Evolutionary conservation across 2,113 vertebrate genomes (phyloP), one percentile per base, ranked within the genome.

Genomic region (Urocitellus parryii): DNA sequence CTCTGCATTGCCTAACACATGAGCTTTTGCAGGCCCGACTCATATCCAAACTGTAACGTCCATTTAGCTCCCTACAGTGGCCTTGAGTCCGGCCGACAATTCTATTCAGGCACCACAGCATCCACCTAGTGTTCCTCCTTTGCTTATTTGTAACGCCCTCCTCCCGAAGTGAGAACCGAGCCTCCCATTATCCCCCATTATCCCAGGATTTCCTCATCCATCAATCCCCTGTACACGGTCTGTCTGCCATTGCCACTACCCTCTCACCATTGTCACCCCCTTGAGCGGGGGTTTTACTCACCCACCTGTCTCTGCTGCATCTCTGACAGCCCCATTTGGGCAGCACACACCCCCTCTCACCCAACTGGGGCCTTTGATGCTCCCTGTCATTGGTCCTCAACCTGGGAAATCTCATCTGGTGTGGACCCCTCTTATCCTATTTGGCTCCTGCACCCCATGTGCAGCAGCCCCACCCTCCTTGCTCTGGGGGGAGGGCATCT

Each of bases 381-480:
- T 16, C n/a, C 37, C 0, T 1, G 8, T 42, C 29, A 53, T 2
- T 39, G 34, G 29, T 16, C 56, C 14, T 63, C 58, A 29, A 7
- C 0, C 0, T 27, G n/a, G 61, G 37, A 74, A 14, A 2, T 22
- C 37, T 67, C 11, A 0, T 34, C 56, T 1, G 17, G 11, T 17
- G 16, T 5, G 17, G 34, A 34, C 25, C 58, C 65, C 16, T 34
- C n/a, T 8, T 18, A 20, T 53, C 32, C 17, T 8, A 11, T 20
- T 12, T 9, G 6, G 27, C 14, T 32, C 80, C 37, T 42, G 3
- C 10, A 14, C 42, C 9, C 51, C 11, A 8, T 0, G 29, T 67
- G 0, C 20, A 11, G 5, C 63, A 3, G 0, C 73, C 2, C 0
- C 0, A 4, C 1, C 27, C 51, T 27, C 16, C 37, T 34, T 56